These are phyloP conservation scores for Caenorhabditis sp. DNA, from an alignment of 2,888 invertebrate species.

Conservation along the genomic window DNA sequence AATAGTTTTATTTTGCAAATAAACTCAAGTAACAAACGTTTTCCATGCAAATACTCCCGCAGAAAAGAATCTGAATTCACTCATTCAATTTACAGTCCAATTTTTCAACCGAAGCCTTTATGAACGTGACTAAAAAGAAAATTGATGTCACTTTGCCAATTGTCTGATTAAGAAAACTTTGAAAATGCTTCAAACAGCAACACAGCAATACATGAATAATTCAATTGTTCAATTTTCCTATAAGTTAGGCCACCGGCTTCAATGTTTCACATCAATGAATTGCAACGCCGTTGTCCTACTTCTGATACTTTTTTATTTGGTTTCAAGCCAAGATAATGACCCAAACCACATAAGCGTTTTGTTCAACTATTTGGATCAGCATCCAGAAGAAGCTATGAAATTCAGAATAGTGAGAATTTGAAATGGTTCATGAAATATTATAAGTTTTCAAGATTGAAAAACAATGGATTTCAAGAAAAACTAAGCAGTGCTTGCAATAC, in stretches of 20 bases:
- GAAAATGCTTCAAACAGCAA: not conserved
- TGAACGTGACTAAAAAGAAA: too few relatives aligned
- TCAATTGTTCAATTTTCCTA: not conserved
- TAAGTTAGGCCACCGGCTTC: not conserved
- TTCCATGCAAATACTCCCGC: too few relatives aligned
- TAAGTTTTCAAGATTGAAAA: conserved; percentile 24
- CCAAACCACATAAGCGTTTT: conserved; percentile 9
- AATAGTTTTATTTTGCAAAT: too few relatives aligned
- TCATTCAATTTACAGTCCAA: too few relatives aligned
- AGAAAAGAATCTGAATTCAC: too few relatives aligned
- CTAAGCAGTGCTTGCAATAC: conserved; percentile 19
- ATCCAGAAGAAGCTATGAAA: not conserved
- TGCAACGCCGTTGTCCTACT: not conserved
- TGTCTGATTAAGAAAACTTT: too few relatives aligned
- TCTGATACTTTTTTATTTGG: not conserved
- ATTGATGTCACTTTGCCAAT: too few relatives aligned
- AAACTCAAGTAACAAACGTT: too few relatives aligned
- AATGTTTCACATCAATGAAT: not conserved
- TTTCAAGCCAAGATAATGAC: not conserved
- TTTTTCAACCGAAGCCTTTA: too few relatives aligned
- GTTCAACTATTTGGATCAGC: not conserved
- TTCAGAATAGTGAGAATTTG: conserved; percentile 21
- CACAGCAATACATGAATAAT: not conserved
- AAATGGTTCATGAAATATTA: not conserved
- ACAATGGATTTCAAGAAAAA: not conserved